These are phyloP conservation scores for Botrylloides violaceus DNA, from an alignment of 23 tunicate species.

Conservation along the genomic window DNA sequence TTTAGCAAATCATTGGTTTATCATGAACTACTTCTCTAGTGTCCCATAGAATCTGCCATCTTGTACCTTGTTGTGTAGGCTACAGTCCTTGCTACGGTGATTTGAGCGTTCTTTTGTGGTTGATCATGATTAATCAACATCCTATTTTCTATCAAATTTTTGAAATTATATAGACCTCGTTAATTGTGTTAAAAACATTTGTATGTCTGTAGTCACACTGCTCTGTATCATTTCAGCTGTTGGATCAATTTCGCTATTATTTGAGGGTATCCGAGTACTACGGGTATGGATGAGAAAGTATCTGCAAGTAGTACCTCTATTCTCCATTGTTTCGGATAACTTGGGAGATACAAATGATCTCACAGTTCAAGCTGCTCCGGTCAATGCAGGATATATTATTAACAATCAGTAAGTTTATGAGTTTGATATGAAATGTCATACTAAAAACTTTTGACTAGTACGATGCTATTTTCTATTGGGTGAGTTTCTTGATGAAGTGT, in stretches of 20 bases:
- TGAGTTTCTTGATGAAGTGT: too few species aligned
- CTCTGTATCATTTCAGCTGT: slow-evolving; percentile 18
- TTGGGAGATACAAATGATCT: neutral
- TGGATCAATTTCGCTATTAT: slow-evolving; percentile 5
- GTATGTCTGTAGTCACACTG: neutral
- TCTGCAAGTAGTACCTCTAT: slow-evolving; percentile 6
- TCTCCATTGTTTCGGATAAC: slow-evolving; percentile 1
- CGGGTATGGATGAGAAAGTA: slow-evolving; percentile 17
- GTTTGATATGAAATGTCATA: too few species aligned
- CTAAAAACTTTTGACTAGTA: too few species aligned
- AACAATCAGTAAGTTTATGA: slow-evolving; percentile 7
- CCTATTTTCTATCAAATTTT: too few species aligned
- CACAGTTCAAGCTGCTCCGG: neutral
- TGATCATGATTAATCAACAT: too few species aligned
- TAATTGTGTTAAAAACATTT: neutral
- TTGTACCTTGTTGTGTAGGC: neutral
- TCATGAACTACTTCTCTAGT: too few species aligned
- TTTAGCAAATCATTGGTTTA: too few species aligned
- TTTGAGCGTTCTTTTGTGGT: too few species aligned
- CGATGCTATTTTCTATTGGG: too few species aligned
- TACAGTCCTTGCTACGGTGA: too few species aligned
- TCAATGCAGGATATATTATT: neutral
- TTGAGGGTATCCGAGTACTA: slow-evolving; percentile 21
- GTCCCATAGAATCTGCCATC: too few species aligned
- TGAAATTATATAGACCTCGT: too few species aligned